Percentiles rank a stretch among this genome's conserved stretches.
phyloP scores from a whole-genome alignment of 2,797 vertebrate genomes.

The Chloroceryle inda region DNA sequence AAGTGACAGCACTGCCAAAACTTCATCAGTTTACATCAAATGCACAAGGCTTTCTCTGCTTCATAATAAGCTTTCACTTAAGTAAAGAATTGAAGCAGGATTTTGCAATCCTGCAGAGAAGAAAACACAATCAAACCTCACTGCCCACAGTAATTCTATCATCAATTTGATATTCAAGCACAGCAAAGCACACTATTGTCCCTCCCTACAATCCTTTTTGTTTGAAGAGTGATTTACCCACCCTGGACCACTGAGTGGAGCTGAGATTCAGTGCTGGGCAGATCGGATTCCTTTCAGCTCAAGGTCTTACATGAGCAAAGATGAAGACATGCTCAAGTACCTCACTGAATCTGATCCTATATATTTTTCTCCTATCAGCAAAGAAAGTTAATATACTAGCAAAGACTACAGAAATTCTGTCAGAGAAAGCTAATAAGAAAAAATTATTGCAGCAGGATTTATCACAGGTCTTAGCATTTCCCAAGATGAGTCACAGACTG shows the following conservation, averaged over 20 bases:
- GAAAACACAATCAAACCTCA: not conserved
- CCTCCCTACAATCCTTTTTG: not conserved
- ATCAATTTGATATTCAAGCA: accelerated
- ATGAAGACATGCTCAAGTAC: not conserved
- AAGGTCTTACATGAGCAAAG: accelerated
- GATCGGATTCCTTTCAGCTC: not conserved
- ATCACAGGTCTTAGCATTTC: not conserved
- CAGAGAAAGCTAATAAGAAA: not conserved
- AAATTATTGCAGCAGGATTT: not conserved
- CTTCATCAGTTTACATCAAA: not conserved
- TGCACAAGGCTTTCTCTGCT: not conserved
- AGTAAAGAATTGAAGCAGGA: not conserved
- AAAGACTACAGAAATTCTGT: not conserved
- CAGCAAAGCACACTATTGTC: not conserved
- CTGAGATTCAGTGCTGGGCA: not conserved
- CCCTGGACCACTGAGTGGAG: not conserved
- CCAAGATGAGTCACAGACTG: not conserved
- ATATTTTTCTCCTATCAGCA: not conserved
- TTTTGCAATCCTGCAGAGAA: not conserved
- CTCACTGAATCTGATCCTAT: not conserved
- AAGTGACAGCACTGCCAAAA: not conserved
- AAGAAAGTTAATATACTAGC: not conserved
- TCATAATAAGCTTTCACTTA: not conserved
- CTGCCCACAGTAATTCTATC: not conserved
- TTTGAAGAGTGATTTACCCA: not conserved